Evolutionary conservation across 2,888 invertebrate genomes (phyloP), one percentile per base, ranked within the genome.

Genomic region (Allacma fusca): DNA sequence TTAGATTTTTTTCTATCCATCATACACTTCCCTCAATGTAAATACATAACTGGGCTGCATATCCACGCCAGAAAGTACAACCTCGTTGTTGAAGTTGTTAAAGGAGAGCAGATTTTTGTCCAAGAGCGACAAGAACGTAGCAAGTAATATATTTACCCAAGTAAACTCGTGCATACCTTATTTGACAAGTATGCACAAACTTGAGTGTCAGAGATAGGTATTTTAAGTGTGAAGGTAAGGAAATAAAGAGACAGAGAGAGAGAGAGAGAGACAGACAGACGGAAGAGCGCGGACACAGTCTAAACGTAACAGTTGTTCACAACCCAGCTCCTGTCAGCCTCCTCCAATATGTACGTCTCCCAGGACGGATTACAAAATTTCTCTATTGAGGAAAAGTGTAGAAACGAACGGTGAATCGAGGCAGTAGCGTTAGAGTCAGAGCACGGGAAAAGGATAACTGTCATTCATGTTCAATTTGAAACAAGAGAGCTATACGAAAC

Each of bases 341-440:
- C 19, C 34, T 34, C n/a, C 19, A 12, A 5, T 50, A 50, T 50
- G 50, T 50, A 50, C 19, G 2, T 50, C 1, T 16, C 5, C 9
- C n/a, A 28, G 16, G 65, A 65, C 26, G 62, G 23, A 28, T 65
- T 9, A 28, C 26, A 28, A 65, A 65, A 24, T 65, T 19, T 28
- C 28, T 65, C 65, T 23, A 65, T 65, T 65, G 65, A 65, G 65
- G 28, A 65, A 26, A 65, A 65, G 16, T 65, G 24, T n/a, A 65
- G 65, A 65, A 65, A 29, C n/a, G 26, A 65, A 24, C 65, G 65
- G 65, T 65, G 65, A 65, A 65, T 65, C 13, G 13, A 29, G 65
- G 26, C 29, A 26, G 65, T 65, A 65, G 29, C n/a, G 50, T 50
- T 50, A 34, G 34, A 7, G 1, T 4, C 2, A 50, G 19, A 50